Conservation (phyloP, 2,113 vertebrate species). For the Perca flavescens region DNA sequence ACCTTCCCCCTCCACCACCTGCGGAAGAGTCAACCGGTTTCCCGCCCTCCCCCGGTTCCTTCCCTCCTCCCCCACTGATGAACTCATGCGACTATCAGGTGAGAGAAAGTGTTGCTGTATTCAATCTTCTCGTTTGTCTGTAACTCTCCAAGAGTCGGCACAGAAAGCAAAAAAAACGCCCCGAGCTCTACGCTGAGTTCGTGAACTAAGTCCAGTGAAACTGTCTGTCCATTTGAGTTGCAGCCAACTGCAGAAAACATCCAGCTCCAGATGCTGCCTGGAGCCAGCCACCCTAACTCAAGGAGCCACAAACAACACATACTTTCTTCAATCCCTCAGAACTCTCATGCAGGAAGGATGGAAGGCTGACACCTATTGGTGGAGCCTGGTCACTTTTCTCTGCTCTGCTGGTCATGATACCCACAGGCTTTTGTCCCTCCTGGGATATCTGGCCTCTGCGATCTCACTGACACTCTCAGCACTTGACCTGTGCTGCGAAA, state of each 20-base stretch:
- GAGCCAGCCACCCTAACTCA: conserved; percentile 34
- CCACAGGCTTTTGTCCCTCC: conserved; percentile 60
- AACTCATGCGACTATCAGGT: conserved; percentile 82
- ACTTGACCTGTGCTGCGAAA: conserved; percentile 67
- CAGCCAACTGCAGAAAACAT: conserved; percentile 50
- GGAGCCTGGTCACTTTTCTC: conserved; percentile 56
- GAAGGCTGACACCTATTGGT: conserved; percentile 84
- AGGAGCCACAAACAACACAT: conserved; percentile 36
- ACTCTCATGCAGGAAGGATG: conserved; percentile 42
- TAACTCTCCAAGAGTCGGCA: conserved; percentile 42
- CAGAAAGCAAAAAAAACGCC: conserved; percentile 22
- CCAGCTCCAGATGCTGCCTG: conserved; percentile 55
- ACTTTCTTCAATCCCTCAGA: conserved; percentile 3
- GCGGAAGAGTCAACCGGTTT: conserved; percentile 79
- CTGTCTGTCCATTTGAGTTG: conserved; percentile 48
- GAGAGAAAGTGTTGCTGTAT: conserved; percentile 47
- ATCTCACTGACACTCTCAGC: conserved; percentile 48
- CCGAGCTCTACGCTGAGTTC: conserved; percentile 47
- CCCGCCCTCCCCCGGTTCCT: conserved; percentile 77
- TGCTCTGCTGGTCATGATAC: conserved; percentile 40
- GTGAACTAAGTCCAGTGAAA: conserved; percentile 31
- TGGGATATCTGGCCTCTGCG: conserved; percentile 50
- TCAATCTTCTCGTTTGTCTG: conserved; percentile 34
- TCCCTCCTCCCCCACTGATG: conserved; percentile 80
- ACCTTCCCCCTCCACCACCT: conserved; percentile 88